Base-by-base conservation (phyloP, 2,113 vertebrate genomes). In the Meleagris gallopavo region DNA sequence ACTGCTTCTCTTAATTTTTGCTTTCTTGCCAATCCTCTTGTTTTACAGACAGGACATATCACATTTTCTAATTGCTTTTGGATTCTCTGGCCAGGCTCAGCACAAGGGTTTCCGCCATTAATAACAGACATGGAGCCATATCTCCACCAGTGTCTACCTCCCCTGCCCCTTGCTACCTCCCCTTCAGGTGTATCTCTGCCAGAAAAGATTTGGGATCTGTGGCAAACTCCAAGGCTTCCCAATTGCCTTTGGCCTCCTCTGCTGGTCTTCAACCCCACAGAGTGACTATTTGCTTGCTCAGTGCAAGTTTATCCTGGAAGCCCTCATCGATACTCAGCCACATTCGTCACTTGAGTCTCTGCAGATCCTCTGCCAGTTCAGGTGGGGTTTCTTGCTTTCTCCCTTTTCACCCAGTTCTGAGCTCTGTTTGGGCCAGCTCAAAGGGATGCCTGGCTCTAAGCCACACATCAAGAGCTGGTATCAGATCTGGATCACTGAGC, bases 231-330 rank as follows among this genome's bases (percentile, higher is more conserved):
- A 62, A 73, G 58, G 66, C 72, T 95, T 48, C 86, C 69, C 41
- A 61, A 81, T 88, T 93, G 65, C 67, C 83, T 55, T 81, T 94
- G 92, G 94, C 90, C 90, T 93, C 92, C 83, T 94, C 29, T 2
- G 0, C 65, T 27, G 50, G n/a, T 93, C 88, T 86, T 88, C 88
- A 96, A 0, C 46, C 90, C 86, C 92, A 17, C 25, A 94, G 36
- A 93, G 79, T 29, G 77, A 92, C 77, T 95, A 5, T 93, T 94
- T 85, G 52, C 93, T 66, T 58, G 54, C 87, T 75, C 36, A n/a
- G 78, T 69, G 86, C 65, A 40, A 95, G 96, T 96, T 96, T 96
- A 96, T 90, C 86, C 95, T 96, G 95, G 95, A 96, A 95, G 14
- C 86, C 36, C 54, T 92, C 65, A 15, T 6, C 40, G 10, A 95